Conservation (phyloP, 2,797 vertebrate genomes). For the Spatula clypeata region DNA sequence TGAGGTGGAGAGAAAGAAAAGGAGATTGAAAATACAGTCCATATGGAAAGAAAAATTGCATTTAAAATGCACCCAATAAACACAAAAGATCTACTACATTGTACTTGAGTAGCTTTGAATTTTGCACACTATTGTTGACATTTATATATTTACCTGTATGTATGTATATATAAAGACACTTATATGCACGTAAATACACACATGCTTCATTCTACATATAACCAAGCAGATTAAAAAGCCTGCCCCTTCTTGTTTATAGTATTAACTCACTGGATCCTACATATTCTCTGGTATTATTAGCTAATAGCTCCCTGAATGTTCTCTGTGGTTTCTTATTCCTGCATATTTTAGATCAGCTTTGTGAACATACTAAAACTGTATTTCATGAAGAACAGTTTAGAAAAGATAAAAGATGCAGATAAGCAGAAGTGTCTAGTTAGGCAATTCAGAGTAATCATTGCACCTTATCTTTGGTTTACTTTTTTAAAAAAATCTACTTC, state of each 20-base stretch:
- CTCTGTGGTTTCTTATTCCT: neutral
- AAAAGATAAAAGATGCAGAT: neutral
- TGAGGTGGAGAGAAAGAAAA: slow-evolving; percentile 16
- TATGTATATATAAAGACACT: neutral
- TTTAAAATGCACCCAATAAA: slow-evolving; percentile 25
- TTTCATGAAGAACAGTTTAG: neutral
- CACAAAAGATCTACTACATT: neutral
- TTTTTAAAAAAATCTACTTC: neutral
- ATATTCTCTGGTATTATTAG: neutral
- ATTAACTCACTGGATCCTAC: neutral
- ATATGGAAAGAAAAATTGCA: neutral
- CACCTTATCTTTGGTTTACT: neutral
- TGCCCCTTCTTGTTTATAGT: neutral
- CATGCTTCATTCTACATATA: neutral
- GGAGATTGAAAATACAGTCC: neutral
- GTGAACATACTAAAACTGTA: neutral
- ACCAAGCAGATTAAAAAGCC: neutral
- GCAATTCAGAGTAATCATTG: neutral
- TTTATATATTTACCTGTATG: neutral
- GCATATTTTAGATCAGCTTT: neutral
- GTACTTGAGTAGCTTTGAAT: neutral
- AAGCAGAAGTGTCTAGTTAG: neutral
- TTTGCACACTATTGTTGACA: neutral
- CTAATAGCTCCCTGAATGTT: neutral
- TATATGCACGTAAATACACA: neutral